Evolutionary conservation across 2,113 vertebrate species (phyloP).

Genomic region (Sebastes fasciatus): DNA sequence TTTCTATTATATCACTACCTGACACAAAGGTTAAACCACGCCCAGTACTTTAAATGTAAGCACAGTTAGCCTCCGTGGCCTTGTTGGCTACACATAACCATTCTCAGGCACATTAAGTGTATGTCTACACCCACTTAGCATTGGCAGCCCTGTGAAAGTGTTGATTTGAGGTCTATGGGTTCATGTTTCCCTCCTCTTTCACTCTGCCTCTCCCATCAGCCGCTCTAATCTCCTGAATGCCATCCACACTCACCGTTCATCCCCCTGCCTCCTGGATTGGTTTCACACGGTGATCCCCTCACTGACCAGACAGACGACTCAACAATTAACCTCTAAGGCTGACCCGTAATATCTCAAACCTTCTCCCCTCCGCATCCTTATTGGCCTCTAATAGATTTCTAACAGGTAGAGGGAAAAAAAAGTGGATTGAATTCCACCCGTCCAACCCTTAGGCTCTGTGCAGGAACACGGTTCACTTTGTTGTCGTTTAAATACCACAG

Average conservation of each 20-base stretch:
- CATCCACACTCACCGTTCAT: conserved; percentile 72
- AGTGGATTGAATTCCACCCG: conserved; percentile 69
- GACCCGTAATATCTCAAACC: conserved; percentile 82
- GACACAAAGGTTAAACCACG: conserved; percentile 51
- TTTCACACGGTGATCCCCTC: conserved; percentile 76
- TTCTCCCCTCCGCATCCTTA: conserved; percentile 65
- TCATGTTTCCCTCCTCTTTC: conserved; percentile 41
- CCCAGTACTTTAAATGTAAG: conserved; percentile 41
- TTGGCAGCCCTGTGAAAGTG: conserved; percentile 55
- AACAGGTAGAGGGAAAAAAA: conserved; percentile 64
- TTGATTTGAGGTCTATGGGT: conserved; percentile 67
- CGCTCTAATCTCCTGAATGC: conserved; percentile 77
- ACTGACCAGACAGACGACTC: conserved; percentile 77
- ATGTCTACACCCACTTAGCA: conserved; percentile 71
- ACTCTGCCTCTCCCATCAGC: conserved; percentile 64
- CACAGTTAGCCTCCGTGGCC: conserved; percentile 28
- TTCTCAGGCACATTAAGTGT: conserved; percentile 55
- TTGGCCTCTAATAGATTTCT: conserved; percentile 80
- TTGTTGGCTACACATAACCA: conserved; percentile 59
- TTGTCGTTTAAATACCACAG: conserved; percentile 54
- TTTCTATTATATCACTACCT: conserved; percentile 28
- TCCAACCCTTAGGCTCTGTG: conserved; percentile 46
- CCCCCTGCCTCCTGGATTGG: conserved; percentile 71
- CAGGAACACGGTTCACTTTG: conserved; percentile 59
- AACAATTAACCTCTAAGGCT: conserved; percentile 83